A percentile compares a stretch with the other conserved stretches of the same genome.
phyloP scores from a whole-genome alignment of 2,797 vertebrate genomes.

The Schizopygopsis malacanthus region DNA sequence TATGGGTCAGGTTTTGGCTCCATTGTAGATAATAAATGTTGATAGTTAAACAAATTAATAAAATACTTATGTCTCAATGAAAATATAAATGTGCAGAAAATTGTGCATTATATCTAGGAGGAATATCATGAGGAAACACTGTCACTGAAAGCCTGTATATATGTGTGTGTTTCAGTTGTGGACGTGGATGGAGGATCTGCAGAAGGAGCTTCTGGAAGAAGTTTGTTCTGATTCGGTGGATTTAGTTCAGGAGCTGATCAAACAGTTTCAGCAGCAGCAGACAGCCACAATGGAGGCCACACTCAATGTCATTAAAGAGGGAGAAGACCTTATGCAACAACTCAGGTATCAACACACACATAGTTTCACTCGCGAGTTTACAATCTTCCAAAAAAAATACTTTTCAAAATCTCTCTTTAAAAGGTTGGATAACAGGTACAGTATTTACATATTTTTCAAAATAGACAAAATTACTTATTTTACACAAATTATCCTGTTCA shows the following conservation, averaged over 20 bases:
- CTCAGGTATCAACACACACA: slow-evolving; percentile 83
- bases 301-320: slow-evolving; percentile 97
- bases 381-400: background rate
- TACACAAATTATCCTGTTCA: background rate
- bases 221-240: slow-evolving; percentile 95
- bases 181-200: slow-evolving; percentile 99
- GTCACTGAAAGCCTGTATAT: background rate
- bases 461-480: background rate
- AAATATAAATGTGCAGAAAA: background rate
- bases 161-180: slow-evolving; percentile 81
- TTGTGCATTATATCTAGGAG: background rate
- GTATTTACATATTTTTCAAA: background rate
- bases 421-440: background rate
- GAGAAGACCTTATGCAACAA: slow-evolving; percentile 97
- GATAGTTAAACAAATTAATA: background rate
- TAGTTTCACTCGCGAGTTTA: background rate
- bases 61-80: background rate
- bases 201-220: slow-evolving; percentile 96
- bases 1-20: slow-evolving; percentile 6
- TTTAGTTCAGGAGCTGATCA: slow-evolving; percentile 94
- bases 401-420: background rate
- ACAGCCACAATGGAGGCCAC: slow-evolving; percentile 95
- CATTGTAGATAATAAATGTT: background rate
- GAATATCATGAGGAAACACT: background rate
- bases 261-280: slow-evolving; percentile 98